Conservation (phyloP, 2,797 vertebrate genomes). For the Heteromormyrus szaboi region DNA sequence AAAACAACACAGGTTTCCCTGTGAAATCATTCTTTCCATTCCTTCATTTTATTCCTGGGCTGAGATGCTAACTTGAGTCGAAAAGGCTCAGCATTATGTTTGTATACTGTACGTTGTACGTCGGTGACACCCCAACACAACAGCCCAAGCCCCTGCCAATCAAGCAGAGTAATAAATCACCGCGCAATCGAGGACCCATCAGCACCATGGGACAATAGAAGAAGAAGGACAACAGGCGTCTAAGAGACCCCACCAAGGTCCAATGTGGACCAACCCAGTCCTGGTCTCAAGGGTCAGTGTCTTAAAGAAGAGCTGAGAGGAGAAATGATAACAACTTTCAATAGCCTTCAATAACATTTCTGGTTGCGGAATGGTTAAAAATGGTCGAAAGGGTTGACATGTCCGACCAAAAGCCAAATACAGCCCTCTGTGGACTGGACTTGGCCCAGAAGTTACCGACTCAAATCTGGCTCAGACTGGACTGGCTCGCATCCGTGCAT, state of each 20-base stretch:
- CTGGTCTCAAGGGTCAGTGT: neutral
- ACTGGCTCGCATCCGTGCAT: neutral
- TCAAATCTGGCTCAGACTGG: neutral
- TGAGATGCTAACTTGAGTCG: conserved; percentile 36
- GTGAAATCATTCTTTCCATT: conserved; percentile 61
- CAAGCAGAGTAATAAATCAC: conserved; percentile 51
- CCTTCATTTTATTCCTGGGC: conserved; percentile 48
- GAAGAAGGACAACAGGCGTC: conserved; percentile 51
- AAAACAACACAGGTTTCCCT: conserved; percentile 40
- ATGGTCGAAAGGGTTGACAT: neutral
- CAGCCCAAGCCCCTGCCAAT: conserved; percentile 22
- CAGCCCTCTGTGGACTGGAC: neutral
- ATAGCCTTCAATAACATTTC: neutral
- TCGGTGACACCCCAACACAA: conserved; percentile 32
- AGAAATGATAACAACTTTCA: neutral
- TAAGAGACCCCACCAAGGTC: conserved; percentile 43
- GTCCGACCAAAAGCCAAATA: neutral
- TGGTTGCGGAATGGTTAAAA: neutral
- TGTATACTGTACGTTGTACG: conserved; percentile 40
- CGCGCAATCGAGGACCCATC: conserved; percentile 49
- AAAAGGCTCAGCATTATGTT: conserved; percentile 33
- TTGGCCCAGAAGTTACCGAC: neutral
- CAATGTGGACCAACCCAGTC: conserved; percentile 27
- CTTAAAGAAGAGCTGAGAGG: neutral
- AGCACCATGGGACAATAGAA: conserved; percentile 40